Conservation (phyloP, 2,113 vertebrate genomes). For the Phylloscopus trochiloides region DNA sequence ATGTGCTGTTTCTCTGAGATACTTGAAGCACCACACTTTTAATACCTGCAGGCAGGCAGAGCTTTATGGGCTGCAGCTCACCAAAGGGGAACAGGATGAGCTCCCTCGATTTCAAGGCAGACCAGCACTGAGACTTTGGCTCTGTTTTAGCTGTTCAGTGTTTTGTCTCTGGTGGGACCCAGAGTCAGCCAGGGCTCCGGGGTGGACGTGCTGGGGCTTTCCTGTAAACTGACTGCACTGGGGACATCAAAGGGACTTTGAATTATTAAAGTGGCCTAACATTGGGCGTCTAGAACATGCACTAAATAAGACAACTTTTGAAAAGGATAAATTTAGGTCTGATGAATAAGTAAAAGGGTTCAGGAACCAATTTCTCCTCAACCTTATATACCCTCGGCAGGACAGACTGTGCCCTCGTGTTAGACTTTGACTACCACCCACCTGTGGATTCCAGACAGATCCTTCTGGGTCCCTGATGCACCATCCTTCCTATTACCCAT, state of each 20-base stretch:
- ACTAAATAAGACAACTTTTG: not conserved
- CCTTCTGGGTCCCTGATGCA: not conserved
- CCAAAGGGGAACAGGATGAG: not conserved
- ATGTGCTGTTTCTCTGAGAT: not conserved
- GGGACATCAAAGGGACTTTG: conserved; percentile 14
- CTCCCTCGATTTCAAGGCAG: not conserved
- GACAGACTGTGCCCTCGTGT: not conserved
- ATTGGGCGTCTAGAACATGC: not conserved
- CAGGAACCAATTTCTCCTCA: not conserved
- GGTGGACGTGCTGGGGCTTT: not conserved
- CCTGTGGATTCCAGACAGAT: not conserved
- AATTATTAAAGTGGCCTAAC: not conserved
- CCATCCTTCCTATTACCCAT: not conserved
- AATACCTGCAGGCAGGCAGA: not conserved
- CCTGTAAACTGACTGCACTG: not conserved
- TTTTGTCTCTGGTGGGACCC: not conserved
- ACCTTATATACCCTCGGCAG: not conserved
- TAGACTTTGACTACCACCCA: not conserved
- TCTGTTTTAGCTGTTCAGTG: not conserved
- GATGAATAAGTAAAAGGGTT: not conserved
- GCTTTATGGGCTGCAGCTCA: not conserved
- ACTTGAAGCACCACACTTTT: not conserved
- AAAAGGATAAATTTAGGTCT: not conserved
- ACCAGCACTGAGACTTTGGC: not conserved
- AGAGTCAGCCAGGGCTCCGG: not conserved